Evolutionary conservation across 2,113 vertebrate genomes (phyloP), one percentile per base, ranked within the genome.

Genomic region (Lepus timidus): DNA sequence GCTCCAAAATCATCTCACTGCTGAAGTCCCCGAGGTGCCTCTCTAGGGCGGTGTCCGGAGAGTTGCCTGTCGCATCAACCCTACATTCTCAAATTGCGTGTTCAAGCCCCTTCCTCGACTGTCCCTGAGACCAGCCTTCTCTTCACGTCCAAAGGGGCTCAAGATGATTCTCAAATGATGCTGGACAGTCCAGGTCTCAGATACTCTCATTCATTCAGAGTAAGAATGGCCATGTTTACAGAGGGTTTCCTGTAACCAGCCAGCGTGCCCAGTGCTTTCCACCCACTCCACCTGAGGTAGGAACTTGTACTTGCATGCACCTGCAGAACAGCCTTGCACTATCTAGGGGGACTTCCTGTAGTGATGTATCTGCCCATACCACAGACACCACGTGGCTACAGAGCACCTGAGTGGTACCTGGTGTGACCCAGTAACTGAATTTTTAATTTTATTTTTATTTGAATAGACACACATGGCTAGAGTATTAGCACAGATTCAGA

Each of bases 391-490:
- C 11, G 20, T 44, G 71, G 62, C 52, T 49, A 14, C 0, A 6
- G 8, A 61, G 83, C 67, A 29, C 82, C 49, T 55, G 55, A 20
- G 29, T 19, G 49, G 51, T 39, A n/a, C 51, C 36, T 19, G 27
- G 9, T 55, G 13, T 10, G 4, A 80, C 81, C 14, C 11, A 76
- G 17, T 86, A 68, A 70, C 67, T 52, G 65, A 39, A 44, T 44
- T 84, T 87, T 85, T 58, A 9, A 79, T 89, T 85, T 93, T 31
- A 74, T 75, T 88, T 89, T 88, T 61, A 91, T 51, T 71, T 78
- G 17, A 29, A 62, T 68, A 85, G 79, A 88, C 31, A 36, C 20
- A 25, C 4, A 58, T 29, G 68, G 11, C 13, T 70, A 52, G 55
- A 19, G 1, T 3, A 27, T 0, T 9, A 64, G 71, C 70, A 51